These are phyloP conservation scores for Rhipidura dahli DNA, from an alignment of 2,113 vertebrate genomes.

Conservation along the genomic window DNA sequence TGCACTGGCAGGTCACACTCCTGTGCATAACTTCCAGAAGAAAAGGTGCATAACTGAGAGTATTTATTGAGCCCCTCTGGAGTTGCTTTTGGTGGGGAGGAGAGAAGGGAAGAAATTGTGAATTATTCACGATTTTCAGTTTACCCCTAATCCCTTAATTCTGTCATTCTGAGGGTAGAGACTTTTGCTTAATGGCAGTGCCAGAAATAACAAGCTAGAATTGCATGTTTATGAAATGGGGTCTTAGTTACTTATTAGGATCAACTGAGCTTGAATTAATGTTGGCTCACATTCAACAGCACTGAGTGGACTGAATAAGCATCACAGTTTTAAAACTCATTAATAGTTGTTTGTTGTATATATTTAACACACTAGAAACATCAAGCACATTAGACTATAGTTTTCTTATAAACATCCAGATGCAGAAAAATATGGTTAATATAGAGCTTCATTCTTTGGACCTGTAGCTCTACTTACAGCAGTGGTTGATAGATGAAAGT, in stretches of 20 bases:
- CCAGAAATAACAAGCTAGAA: slow-evolving; percentile 65
- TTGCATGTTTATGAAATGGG: slow-evolving; percentile 58
- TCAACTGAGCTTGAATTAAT: slow-evolving; percentile 52
- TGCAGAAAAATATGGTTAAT: neutral
- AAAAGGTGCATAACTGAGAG: neutral
- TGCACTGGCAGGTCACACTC: neutral
- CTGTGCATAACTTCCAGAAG: neutral
- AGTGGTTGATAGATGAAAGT: neutral
- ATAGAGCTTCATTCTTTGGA: neutral
- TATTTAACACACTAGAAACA: neutral
- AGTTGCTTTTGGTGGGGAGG: neutral
- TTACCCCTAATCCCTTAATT: slow-evolving; percentile 51
- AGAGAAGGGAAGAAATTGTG: neutral
- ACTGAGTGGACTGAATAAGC: slow-evolving; percentile 4
- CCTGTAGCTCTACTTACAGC: neutral
- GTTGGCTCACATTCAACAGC: slow-evolving; percentile 44
- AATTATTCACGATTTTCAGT: slow-evolving; percentile 25
- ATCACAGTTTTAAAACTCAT: neutral
- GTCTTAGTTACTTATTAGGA: slow-evolving; percentile 61
- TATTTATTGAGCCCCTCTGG: neutral
- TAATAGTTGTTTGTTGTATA: slow-evolving; percentile 16
- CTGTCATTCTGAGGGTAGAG: neutral
- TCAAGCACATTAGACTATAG: neutral
- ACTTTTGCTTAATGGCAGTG: slow-evolving; percentile 26
- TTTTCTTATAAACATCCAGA: neutral